phyloP scores from a whole-genome alignment of 2,888 invertebrate species.

The Mythimna pallens region DNA sequence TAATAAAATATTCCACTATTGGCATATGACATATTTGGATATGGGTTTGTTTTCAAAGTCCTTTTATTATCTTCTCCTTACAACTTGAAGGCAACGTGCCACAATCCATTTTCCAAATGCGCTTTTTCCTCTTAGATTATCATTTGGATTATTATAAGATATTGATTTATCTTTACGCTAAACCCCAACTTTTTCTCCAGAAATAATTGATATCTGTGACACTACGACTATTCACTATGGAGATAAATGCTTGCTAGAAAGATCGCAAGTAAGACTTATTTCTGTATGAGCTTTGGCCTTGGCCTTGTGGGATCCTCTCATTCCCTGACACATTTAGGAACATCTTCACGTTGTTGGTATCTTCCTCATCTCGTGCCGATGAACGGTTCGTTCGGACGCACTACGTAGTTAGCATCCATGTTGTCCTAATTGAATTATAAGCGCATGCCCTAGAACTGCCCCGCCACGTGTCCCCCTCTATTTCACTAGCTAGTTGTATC shows the following conservation, averaged over 20 bases:
- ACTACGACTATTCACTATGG: conserved; percentile 3
- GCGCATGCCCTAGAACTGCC: conserved; percentile 43
- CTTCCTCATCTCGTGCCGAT: not conserved
- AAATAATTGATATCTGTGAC: conserved; percentile 2
- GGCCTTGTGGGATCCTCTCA: conserved; percentile 17
- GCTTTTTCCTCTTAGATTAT: not conserved
- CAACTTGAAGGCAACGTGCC: not conserved
- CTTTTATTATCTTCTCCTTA: not conserved
- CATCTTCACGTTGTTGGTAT: conserved; percentile 9
- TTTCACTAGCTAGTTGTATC: conserved; percentile 9
- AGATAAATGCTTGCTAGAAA: conserved; percentile 11
- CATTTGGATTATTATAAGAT: not conserved
- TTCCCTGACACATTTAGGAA: conserved; percentile 33
- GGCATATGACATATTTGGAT: conserved; percentile 28
- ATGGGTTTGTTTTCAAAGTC: conserved; percentile 4
- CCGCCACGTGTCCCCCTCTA: conserved; percentile 28
- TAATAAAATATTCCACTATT: conserved; percentile 43
- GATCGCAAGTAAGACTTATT: conserved; percentile 10
- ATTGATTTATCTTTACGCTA: not conserved
- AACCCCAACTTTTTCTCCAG: not conserved
- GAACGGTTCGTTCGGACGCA: not conserved
- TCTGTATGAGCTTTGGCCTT: not conserved
- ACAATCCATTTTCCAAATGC: not conserved
- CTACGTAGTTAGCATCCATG: not conserved
- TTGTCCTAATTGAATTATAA: conserved; percentile 70